Evolutionary conservation across 2,797 vertebrate species (phyloP).

Genomic region (Pangasius larnaudii): DNA sequence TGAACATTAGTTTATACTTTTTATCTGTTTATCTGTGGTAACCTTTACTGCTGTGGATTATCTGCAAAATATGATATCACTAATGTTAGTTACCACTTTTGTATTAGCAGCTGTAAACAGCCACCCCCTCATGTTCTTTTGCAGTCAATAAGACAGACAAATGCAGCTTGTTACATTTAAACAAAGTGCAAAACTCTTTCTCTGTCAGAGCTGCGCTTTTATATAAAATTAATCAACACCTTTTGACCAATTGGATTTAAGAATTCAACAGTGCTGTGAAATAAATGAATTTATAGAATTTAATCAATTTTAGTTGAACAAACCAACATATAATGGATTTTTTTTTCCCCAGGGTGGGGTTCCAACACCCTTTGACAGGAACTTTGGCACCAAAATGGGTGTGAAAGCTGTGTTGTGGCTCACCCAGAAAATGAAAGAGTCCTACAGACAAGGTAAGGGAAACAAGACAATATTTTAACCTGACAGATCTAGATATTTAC

Average conservation of each 20-base stretch:
- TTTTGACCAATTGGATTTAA: not conserved
- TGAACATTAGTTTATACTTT: not conserved
- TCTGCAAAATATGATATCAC: not conserved
- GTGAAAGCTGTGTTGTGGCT: conserved; percentile 92
- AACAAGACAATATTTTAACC: not conserved
- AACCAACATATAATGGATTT: not conserved
- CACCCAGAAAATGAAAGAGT: conserved; percentile 88
- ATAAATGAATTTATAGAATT: not conserved
- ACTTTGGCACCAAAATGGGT: conserved; percentile 95
- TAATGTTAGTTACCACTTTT: not conserved
- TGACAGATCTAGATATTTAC: not conserved
- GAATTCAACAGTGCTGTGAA: not conserved
- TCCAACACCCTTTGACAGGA: conserved; percentile 92
- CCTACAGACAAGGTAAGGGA: conserved; percentile 86
- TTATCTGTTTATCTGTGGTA: not conserved
- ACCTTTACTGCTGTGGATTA: not conserved
- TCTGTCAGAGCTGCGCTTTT: not conserved
- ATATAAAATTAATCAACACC: not conserved
- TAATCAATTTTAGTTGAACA: not conserved
- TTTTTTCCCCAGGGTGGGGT: conserved; percentile 82
- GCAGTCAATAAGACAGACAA: not conserved
- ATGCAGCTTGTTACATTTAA: not conserved
- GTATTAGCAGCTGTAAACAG: not conserved
- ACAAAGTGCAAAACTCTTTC: not conserved
- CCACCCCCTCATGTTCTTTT: not conserved